Evolutionary conservation across 2,797 vertebrate genomes (phyloP), one percentile per base, ranked within the genome.

Genomic region (Brachymystax lenok): DNA sequence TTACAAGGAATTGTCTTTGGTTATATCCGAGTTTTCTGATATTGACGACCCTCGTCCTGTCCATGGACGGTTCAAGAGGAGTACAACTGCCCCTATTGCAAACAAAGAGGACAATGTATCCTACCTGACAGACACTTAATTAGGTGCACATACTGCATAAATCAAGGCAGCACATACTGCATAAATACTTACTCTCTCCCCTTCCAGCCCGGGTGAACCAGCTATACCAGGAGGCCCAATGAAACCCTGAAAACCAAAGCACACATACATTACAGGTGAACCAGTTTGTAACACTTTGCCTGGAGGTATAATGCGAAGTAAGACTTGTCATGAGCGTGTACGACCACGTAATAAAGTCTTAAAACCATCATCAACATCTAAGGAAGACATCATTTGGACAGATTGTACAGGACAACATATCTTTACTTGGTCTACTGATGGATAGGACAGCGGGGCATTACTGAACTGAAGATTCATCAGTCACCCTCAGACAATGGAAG

Each of bases 181-280:
- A 68, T 35, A 33, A 30, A 69, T 19, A 50, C 96, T 88, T 90
- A 99, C 98, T 94, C 95, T 94, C 91, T 97, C 96, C 81, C 98
- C 98, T 85, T 97, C 96, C 69, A 92, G 92, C 72, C 98, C 98
- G 8, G 85, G 92, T 71, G 94, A 95, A 82, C 98, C 98, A 83
- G 92, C 94, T 80, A 94, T 83, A 56, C 98, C 98, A 77, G 97
- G 96, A 85, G 93, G 94, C 73, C 98, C 98, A 85, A 99, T 99
- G 84, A 99, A 99, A 85, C 98, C 98, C 98, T 98, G 77, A 71
- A 93, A 93, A 78, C 27, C 0, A 84, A 35, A 10, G 1, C 12
- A 13, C 81, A 21, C 52, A 78, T 30, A 50, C 14, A 71, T 19
- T 30, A 76, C 54, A 21, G 17, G 4, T n/a, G 33, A 69, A 69